Base-by-base conservation (phyloP, 1,140 invertebrate genomes). In the Gerris buenoi region DNA sequence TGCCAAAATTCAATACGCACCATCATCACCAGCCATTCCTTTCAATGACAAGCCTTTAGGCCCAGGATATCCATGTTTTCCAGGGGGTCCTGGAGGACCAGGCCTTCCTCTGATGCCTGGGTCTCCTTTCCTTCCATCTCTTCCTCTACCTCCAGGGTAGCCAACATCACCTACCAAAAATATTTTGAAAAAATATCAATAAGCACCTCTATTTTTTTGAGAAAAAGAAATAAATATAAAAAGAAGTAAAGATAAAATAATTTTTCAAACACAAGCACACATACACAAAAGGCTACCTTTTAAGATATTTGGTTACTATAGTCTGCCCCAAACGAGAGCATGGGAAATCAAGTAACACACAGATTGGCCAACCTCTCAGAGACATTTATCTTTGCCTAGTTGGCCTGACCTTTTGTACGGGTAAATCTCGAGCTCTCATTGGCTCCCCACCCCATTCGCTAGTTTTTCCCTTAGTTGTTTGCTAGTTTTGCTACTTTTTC, bases 51-150 rank as follows among this genome's bases (percentile, higher is more conserved):
- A 15, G 15, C 66, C 66, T 67, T 67, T 62, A 23, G 22, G 46
- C 5, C 68, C 68, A 68, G 78, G 76, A 27, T 77, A 63, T 56
- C 87, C 88, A 70, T 84, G 80, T 58, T 82, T 77, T 29, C 89
- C 89, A 72, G 84, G 80, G 77, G 87, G 87, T 14, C 88, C 88
- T 29, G 82, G 75, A 25, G 84, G 69, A 27, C 88, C 87, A 62
- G 85, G 86, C 33, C 89, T 75, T 67, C 89, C 89, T 74, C 88
- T 89, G 75, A 82, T 80, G 25, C 91, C 90, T n/a, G 79, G 74
- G 26, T 86, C 81, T 69, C 90, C 90, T 74, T 90, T 91, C 0
- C 89, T 85, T 65, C 91, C 90, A 72, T 72, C 25, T 46, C 28
- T 65, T 15, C 68, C 71, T 60, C 87, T 88, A 1, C 71, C 68